Base-by-base conservation (phyloP, 2,888 invertebrate genomes). In the Ectobius pallidus region DNA sequence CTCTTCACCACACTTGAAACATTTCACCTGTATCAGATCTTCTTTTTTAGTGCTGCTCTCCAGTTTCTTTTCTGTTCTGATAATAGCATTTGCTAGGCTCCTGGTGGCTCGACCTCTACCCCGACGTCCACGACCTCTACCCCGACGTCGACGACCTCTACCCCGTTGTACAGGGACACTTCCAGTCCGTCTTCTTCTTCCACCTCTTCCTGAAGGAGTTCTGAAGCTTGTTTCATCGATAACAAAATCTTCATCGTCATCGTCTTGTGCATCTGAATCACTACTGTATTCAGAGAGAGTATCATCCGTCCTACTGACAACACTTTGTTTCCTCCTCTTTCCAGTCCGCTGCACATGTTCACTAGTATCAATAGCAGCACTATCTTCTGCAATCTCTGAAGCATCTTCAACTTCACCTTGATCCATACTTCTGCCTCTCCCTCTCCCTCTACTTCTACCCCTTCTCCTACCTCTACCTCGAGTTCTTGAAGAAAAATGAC, bases 1-100 rank as follows among this genome's bases (percentile, higher is more conserved):
- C 74, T 81, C 80, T 75, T 78, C 75, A 7, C 82, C 78, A 77
- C 90, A 90, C 69, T 84, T 83, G 34, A 80, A 85, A 78, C 87
- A 88, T 65, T 79, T 82, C 1, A 84, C 78, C 61, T 76, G 70
- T 1, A 39, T 7, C 7, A 39, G 14, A 4, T 2, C 11, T 16
- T 32, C n/a, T 22, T 14, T 16, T 16, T 58, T 30, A 27, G 18
- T 3, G 32, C 58, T 58, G 9, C 27, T 22, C n/a, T 58, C 58
- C 30, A 58, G 3, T 3, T 27, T 30, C 16, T 14, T 58, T 16
- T 58, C 58, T 1, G 6, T 27, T 7, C n/a, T 3, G 7, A 32
- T 2, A 27, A 58, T 25, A n/a, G 16, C 11, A 1, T 22, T n/a
- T 6, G 14, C 58, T n/a, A 14, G 27, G 11, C 4, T 30, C 14